phyloP scores from a whole-genome alignment of 2,113 vertebrate species.

The Ceyx margarethae region DNA sequence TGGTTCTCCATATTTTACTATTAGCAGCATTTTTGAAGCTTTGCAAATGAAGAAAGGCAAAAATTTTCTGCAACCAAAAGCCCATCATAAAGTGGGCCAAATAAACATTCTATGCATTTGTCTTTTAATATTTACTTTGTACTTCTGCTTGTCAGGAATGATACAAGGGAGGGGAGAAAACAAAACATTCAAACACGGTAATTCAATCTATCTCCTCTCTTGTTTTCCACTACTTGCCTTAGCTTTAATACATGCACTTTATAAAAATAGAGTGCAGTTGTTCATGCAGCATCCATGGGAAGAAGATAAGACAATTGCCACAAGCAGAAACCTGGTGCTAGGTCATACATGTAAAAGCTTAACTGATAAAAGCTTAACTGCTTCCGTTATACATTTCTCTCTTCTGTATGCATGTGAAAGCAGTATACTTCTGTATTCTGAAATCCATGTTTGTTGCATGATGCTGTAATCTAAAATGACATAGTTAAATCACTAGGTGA shows the following conservation, averaged over 20 bases:
- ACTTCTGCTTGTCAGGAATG: constrained; percentile 1
- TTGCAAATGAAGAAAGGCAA: neutral
- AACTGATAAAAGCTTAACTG: neutral
- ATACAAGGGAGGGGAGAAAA: constrained; percentile 16
- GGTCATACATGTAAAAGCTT: neutral
- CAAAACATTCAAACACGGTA: constrained; percentile 13
- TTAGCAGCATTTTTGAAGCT: neutral
- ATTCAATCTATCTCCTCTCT: constrained; percentile 42
- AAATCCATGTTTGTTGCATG: neutral
- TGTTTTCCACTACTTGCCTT: constrained; percentile 19
- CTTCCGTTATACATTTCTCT: neutral
- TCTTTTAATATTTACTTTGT: constrained; percentile 10
- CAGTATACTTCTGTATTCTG: constrained; percentile 10
- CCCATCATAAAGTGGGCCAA: neutral
- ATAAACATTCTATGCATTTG: neutral
- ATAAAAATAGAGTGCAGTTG: constrained; percentile 68
- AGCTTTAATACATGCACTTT: constrained; percentile 29
- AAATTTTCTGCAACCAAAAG: neutral
- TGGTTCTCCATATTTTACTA: neutral
- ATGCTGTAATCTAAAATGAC: constrained; percentile 11
- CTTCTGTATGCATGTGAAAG: constrained; percentile 14
- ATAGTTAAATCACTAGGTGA: neutral
- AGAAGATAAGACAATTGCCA: neutral
- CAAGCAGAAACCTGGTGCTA: neutral
- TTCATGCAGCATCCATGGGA: constrained; percentile 14